These are phyloP conservation scores for Toxotes lorentzi DNA, from an alignment of 2,797 vertebrate genomes.

Conservation along the genomic window DNA sequence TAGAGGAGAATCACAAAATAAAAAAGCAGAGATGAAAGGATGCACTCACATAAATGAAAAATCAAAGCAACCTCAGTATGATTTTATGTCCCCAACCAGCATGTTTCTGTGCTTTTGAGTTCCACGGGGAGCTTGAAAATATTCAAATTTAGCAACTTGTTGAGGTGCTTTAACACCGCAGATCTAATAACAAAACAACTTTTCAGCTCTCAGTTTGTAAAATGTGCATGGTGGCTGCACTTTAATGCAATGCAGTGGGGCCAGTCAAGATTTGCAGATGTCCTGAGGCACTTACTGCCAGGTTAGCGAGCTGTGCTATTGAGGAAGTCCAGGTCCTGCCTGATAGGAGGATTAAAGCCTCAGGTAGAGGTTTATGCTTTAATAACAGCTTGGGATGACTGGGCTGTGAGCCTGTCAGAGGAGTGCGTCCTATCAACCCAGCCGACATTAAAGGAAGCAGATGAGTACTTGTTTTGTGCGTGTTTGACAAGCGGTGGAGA, in stretches of 20 bases:
- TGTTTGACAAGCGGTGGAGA: conserved; percentile 27
- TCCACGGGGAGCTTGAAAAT: conserved; percentile 15
- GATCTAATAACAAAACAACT: conserved; percentile 47
- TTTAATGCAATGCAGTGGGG: conserved; percentile 46
- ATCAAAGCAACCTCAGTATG: conserved; percentile 23
- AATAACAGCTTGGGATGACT: conserved; percentile 71
- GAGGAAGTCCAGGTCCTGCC: conserved; percentile 63
- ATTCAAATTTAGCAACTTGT: conserved; percentile 31
- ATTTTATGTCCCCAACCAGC: conserved; percentile 14
- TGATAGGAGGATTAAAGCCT: conserved; percentile 79
- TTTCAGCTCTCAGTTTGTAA: conserved; percentile 40
- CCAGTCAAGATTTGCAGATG: conserved; percentile 72
- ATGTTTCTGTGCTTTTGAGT: conserved; percentile 27
- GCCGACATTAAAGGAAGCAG: conserved; percentile 61
- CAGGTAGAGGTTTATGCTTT: conserved; percentile 70
- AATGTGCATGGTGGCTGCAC: conserved; percentile 35
- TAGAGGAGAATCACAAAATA: conserved; percentile 6
- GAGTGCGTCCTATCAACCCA: conserved; percentile 56
- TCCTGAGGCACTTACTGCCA: conserved; percentile 67
- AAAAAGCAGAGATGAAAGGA: conserved; percentile 31
- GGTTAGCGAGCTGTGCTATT: conserved; percentile 76
- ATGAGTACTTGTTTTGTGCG: conserved; percentile 45
- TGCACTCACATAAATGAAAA: conserved; percentile 5
- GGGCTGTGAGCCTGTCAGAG: conserved; percentile 57
- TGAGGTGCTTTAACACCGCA: conserved; percentile 4